Base-by-base conservation (phyloP, 2,113 vertebrate genomes). In the Egretta garzetta region DNA sequence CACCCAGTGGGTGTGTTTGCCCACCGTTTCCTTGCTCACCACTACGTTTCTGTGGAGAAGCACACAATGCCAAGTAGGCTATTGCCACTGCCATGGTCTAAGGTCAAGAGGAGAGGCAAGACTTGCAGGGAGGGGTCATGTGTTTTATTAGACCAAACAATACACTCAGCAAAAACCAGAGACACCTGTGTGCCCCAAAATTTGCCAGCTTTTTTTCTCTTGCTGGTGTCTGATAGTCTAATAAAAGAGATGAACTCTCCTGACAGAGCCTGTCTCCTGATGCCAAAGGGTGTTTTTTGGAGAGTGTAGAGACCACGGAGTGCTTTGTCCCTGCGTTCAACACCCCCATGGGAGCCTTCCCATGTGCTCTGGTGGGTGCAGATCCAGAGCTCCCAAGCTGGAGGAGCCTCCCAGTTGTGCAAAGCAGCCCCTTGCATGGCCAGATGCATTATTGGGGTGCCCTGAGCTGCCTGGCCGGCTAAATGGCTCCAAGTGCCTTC, bases 161-260 rank as follows among this genome's bases (percentile, higher is more conserved):
- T 30, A 52, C 14, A 47, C n/a, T 88, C 37, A 58, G n/a, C 23
- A 83, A 85, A 85, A 63, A 92, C 4, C 4, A 1, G 9, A 70
- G 8, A 23, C 8, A 24, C 5, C 8, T 0, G 0, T n/a, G 62
- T 77, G 49, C 13, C 49, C 32, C 19, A 19, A 62, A 60, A 60
- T 14, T 47, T 73, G 28, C 6, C 39, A 30, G 9, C 14, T 70
- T 32, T 88, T 81, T 75, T 82, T 33, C 41, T 50, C n/a, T 28
- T 64, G 26, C 20, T 45, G 53, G 6, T 47, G 12, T 62, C 66
- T 75, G 37, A 47, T 18, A 13, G 12, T 37, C 52, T 62, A 41
- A 80, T 52, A 64, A 56, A 77, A 86, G 37, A 10, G 6, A 37
- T 17, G 49, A 88, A 13, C 14, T 83, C 39, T 83, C 45, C 41